These are phyloP conservation scores for Chloromyia formosa DNA, from an alignment of 2,888 invertebrate species.

Conservation along the genomic window DNA sequence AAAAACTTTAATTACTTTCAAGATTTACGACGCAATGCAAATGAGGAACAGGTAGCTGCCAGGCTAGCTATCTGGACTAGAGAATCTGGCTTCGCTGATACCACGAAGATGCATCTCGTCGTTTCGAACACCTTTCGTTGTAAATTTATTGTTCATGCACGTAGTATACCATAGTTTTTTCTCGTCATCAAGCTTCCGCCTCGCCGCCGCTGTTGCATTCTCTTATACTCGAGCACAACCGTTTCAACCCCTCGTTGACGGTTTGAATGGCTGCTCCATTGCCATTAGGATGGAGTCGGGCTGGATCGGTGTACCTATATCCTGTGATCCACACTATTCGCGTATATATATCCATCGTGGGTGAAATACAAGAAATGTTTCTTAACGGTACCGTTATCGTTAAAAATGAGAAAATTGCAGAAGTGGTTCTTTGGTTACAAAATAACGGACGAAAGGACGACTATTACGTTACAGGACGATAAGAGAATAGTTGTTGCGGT, in stretches of 20 bases:
- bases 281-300: neutral
- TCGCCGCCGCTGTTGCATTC: too few species aligned
- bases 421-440: conserved; percentile 10
- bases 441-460: neutral
- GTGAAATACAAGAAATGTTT: conserved; percentile 3
- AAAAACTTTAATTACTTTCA: conserved; percentile 48
- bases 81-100: neutral
- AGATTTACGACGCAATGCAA: conserved; percentile 49
- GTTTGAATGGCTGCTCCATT: too few species aligned
- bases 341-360: neutral
- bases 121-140: conserved; percentile 37
- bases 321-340: neutral
- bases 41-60: conserved; percentile 36
- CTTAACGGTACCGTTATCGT: conserved; percentile 10
- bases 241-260: too few species aligned
- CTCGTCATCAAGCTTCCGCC: too few species aligned
- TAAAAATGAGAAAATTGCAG: conserved; percentile 1
- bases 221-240: too few species aligned
- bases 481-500: conserved; percentile 6
- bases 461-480: conserved; percentile 9
- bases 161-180: neutral
- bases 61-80: neutral
- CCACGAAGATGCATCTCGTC: conserved; percentile 36
- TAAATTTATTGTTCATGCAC: conserved; percentile 25
- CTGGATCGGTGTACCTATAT: neutral